Conservation (phyloP, 2,888 invertebrate species). For the Harpalus rufipes region DNA sequence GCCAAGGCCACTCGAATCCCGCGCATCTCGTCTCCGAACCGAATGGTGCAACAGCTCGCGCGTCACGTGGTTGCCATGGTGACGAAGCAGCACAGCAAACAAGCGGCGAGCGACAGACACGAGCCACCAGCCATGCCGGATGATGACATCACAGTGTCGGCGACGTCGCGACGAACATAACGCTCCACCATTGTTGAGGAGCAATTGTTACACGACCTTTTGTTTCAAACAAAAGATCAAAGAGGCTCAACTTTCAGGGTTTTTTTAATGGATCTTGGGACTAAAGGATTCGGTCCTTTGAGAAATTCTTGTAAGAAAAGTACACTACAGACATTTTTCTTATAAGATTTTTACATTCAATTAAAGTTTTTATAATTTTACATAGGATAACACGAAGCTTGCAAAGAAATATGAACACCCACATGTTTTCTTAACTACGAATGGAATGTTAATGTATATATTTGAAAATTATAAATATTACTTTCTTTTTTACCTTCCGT, state of each 20-base stretch:
- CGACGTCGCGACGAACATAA: slow-evolving; percentile 25
- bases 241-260: slow-evolving; percentile 12
- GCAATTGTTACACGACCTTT: slow-evolving; percentile 28
- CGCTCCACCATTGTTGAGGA: background rate
- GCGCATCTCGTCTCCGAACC: slow-evolving; percentile 23
- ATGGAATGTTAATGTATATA: too few relatives aligned
- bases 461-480: too few relatives aligned
- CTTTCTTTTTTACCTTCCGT: too few relatives aligned
- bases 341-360: too few relatives aligned
- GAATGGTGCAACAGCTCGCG: slow-evolving; percentile 46
- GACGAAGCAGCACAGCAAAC: slow-evolving; percentile 36
- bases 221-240: slow-evolving; percentile 39
- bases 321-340: too few relatives aligned
- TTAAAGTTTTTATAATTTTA: too few relatives aligned
- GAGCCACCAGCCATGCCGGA: slow-evolving; percentile 10
- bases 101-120: slow-evolving; percentile 8
- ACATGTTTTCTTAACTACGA: too few relatives aligned
- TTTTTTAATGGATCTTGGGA: slow-evolving; percentile 11
- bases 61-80: slow-evolving; percentile 56
- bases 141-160: background rate
- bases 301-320: background rate
- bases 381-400: too few relatives aligned
- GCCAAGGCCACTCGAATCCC: slow-evolving; percentile 21
- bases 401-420: too few relatives aligned
- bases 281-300: background rate